Evolutionary conservation across 1,140 invertebrate genomes (phyloP).

Genomic region (Zaprionus africanus): DNA sequence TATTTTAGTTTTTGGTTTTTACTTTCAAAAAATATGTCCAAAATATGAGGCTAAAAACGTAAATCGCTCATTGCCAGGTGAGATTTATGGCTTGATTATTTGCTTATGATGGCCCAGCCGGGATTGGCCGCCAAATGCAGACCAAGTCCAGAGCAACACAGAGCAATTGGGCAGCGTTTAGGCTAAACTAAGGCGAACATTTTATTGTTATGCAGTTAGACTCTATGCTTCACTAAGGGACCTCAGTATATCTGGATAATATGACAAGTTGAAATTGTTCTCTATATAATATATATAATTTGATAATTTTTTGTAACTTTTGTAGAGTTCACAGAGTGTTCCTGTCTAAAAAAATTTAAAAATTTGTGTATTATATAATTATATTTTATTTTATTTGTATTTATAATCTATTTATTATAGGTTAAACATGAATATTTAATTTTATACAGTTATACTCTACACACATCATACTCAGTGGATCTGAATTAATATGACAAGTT

Average conservation of each 20-base stretch:
- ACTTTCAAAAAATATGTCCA: constrained; percentile 67
- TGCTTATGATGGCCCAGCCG: constrained; percentile 64
- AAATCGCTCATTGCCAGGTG: constrained; percentile 55
- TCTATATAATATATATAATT: neutral
- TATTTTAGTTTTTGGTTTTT: constrained; percentile 55
- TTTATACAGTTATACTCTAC: no score
- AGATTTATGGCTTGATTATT: constrained; percentile 82
- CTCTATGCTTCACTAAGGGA: neutral
- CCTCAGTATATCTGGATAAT: neutral
- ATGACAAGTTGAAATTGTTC: neutral
- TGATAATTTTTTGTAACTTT: neutral
- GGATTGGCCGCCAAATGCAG: neutral
- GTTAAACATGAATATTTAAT: no score
- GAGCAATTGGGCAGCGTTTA: constrained; percentile 54
- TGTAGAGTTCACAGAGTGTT: no score
- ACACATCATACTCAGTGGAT: no score
- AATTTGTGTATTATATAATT: no score
- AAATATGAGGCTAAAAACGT: constrained; percentile 61
- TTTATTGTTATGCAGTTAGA: constrained; percentile 18
- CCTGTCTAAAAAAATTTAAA: no score
- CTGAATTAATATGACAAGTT: no score
- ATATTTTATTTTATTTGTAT: no score
- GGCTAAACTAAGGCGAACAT: constrained; percentile 30
- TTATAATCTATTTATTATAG: no score
- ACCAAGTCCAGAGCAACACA: neutral